Base-by-base conservation (phyloP, 2,113 vertebrate genomes). In the Chloropsis cyanopogon region DNA sequence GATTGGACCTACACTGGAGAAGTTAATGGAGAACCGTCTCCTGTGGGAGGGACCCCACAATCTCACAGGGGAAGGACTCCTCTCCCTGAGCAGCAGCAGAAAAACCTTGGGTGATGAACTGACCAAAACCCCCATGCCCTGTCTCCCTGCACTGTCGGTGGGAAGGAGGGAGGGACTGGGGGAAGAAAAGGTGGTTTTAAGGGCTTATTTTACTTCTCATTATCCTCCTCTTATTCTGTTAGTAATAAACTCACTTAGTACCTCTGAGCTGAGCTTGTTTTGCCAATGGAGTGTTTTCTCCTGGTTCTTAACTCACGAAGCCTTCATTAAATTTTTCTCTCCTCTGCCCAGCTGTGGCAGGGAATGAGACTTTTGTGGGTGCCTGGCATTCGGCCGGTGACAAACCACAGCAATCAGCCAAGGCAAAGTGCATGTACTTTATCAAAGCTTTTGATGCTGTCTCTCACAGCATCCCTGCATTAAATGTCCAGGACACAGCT, bases 41-140 rank as follows among this genome's bases (percentile, higher is more conserved):
- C 41, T 2, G 0, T 56, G 50, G 77, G 33, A 46, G 33, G 33
- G 3, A 46, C 41, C 15, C 39, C 41, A 37, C 1, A 0, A 14
- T 2, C 41, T 44, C 53, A 57, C 14, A 53, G 41, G 63, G 63
- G 10, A 56, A 47, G 10, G 22, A 25, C 8, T 57, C 14, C 22
- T 47, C 42, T 33, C n/a, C 28, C 13, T 57, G 22, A 39, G n/a
- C 26, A 66, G n/a, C 29, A 12, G 52, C 31, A 47, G n/a, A 20
- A 66, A 35, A 56, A 25, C 13, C 41, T 56, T 6, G 8, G 26
- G 6, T 33, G 33, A 25, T 12, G 12, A 80, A 6, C 42, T 39
- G 64, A 68, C 28, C 42, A 25, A 56, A 56, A 21, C 10, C 14
- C 50, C 50, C 26, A 47, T 8, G 6, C 16, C 28, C 52, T 29